Conservation (phyloP, 2,888 invertebrate species). For the Tholera decimalis region DNA sequence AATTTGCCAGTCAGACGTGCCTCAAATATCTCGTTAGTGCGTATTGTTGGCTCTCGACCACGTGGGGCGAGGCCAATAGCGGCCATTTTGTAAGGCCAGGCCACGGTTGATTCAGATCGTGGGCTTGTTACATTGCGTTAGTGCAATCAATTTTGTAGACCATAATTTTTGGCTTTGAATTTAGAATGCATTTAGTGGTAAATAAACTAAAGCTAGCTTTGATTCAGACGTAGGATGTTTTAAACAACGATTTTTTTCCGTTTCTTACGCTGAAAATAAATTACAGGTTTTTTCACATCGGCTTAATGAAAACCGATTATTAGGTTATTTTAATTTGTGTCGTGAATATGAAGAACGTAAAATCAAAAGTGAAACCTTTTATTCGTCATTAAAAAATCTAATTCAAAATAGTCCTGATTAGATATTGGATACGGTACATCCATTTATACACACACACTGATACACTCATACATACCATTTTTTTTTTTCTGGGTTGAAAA, state of each 20-base stretch:
- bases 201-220: background rate
- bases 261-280: too few species aligned
- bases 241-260: too few species aligned
- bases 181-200: background rate
- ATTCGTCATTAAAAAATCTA: background rate
- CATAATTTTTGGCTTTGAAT: background rate
- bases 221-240: background rate
- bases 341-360: background rate
- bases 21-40: constrained; percentile 65
- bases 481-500: too few species aligned
- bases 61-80: constrained; percentile 43
- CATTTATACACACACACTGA: too few species aligned
- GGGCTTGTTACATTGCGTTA: constrained; percentile 25
- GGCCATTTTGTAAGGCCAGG: constrained; percentile 36
- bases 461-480: too few species aligned
- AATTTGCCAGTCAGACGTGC: constrained; percentile 61
- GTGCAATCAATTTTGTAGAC: constrained; percentile 8
- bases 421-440: too few species aligned
- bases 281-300: too few species aligned
- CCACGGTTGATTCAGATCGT: constrained; percentile 31
- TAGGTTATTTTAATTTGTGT: background rate
- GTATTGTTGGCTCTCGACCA: constrained; percentile 59
- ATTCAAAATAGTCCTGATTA: background rate
- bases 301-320: too few species aligned
- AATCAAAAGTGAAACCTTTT: background rate